A percentile compares a stretch with the other conserved stretches of the same genome.
Conservation (phyloP, 2,888 invertebrate species). For the Cyclophora punctaria region DNA sequence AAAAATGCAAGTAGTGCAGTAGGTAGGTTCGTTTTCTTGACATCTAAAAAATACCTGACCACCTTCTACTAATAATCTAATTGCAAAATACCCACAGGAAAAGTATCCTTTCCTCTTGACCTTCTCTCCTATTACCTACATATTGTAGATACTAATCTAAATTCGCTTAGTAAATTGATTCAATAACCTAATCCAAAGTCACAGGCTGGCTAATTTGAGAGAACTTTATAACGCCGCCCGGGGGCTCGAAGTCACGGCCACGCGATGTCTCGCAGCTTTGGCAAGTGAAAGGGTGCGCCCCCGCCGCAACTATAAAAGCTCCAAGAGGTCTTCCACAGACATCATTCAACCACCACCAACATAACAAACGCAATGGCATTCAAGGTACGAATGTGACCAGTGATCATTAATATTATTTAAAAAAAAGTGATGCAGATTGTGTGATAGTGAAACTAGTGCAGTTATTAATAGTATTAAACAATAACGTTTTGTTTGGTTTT, state of each 20-base stretch:
- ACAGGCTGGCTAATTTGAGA: constrained; percentile 20
- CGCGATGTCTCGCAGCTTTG: constrained; percentile 32
- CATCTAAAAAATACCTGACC: no score
- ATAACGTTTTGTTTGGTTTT: constrained; percentile 16
- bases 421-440: neutral
- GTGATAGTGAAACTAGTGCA: constrained; percentile 3
- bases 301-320: constrained; percentile 59
- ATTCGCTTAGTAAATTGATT: neutral
- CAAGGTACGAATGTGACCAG: constrained; percentile 44
- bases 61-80: no score
- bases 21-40: no score
- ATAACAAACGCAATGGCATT: constrained; percentile 61
- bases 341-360: constrained; percentile 61
- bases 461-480: constrained; percentile 7
- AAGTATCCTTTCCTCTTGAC: no score
- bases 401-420: constrained; percentile 4
- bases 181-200: constrained; percentile 4
- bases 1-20: no score
- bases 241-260: constrained; percentile 55
- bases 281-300: constrained; percentile 67
- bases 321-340: constrained; percentile 41
- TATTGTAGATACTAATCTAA: no score
- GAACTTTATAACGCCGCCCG: constrained; percentile 33
- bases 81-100: no score
- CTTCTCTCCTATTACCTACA: no score